Conservation (phyloP, 2,797 vertebrate genomes). For the Adrianichthys oophorus region DNA sequence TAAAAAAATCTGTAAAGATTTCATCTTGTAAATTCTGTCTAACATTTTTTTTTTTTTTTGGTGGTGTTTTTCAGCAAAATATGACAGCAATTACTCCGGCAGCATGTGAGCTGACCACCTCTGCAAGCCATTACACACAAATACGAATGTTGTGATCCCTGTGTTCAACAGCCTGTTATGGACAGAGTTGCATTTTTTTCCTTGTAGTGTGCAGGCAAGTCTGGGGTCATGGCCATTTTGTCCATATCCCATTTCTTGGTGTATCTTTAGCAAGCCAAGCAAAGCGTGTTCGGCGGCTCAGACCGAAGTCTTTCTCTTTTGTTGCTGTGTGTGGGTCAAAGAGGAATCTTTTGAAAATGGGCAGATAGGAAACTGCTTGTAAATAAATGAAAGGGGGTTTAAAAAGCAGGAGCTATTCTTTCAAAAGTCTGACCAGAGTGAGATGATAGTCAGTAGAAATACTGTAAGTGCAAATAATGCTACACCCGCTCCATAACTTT, state of each 20-base stretch:
- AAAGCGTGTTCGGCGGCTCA: constrained; percentile 46
- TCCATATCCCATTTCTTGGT: constrained; percentile 78
- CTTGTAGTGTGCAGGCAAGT: constrained; percentile 72
- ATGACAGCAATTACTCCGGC: constrained; percentile 69
- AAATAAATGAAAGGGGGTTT: constrained; percentile 76
- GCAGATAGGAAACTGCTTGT: constrained; percentile 76
- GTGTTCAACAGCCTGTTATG: constrained; percentile 67
- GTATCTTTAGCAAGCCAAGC: constrained; percentile 69
- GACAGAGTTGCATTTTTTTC: constrained; percentile 69
- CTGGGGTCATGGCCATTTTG: constrained; percentile 80
- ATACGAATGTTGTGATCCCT: constrained; percentile 70
- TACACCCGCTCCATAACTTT: constrained; percentile 78
- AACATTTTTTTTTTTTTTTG: constrained; percentile 42
- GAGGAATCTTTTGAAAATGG: constrained; percentile 81
- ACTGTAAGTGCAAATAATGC: constrained; percentile 74
- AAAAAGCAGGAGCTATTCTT: constrained; percentile 72
- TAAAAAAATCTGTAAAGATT: constrained; percentile 20
- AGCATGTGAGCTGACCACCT: constrained; percentile 57
- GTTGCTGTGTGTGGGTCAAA: constrained; percentile 80
- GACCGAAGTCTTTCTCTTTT: constrained; percentile 72
- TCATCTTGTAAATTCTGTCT: constrained; percentile 42
- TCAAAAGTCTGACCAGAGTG: constrained; percentile 76
- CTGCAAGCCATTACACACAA: constrained; percentile 72
- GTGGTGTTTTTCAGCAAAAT: constrained; percentile 46
- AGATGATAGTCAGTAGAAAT: constrained; percentile 76